Percentiles rank a stretch among this genome's conserved stretches.
phyloP scores from a whole-genome alignment of 2,797 vertebrate species.

The Hypotaenidia okinawae region DNA sequence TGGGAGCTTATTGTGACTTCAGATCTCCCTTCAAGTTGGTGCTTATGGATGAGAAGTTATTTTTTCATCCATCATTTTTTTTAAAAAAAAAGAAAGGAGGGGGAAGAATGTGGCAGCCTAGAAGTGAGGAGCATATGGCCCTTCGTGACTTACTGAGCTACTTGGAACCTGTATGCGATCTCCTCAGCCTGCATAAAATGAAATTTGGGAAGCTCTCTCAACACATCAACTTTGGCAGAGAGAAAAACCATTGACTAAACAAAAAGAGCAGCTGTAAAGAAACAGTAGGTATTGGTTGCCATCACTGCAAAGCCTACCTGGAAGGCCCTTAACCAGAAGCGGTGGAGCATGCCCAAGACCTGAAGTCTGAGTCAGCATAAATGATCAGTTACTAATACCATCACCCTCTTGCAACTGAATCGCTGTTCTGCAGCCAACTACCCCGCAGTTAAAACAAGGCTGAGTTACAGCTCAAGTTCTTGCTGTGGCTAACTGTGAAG shows the following conservation, averaged over 20 bases:
- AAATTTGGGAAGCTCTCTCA: constrained; percentile 3
- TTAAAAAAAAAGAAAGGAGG: neutral
- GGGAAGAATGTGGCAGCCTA: neutral
- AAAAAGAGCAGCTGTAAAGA: constrained; percentile 2
- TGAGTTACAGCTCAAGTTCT: neutral
- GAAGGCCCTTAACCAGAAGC: neutral
- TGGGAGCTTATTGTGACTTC: neutral
- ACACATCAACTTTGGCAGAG: neutral
- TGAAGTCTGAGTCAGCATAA: neutral
- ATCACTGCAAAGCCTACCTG: constrained; percentile 9
- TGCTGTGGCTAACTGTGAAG: neutral
- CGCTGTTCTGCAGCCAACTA: neutral
- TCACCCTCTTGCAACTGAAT: neutral
- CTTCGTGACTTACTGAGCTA: constrained; percentile 34
- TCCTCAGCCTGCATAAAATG: constrained; percentile 1
- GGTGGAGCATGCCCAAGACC: neutral
- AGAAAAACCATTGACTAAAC: neutral
- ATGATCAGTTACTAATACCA: neutral
- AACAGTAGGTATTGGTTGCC: neutral
- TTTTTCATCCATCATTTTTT: constrained; percentile 9
- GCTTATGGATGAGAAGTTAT: constrained; percentile 1
- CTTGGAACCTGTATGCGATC: neutral
- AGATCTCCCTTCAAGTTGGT: constrained; percentile 1
- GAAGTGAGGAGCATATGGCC: constrained; percentile 15
- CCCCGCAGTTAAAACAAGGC: neutral